These are phyloP conservation scores for Chalcis sispes DNA, from an alignment of 2,888 invertebrate genomes.

Conservation along the genomic window DNA sequence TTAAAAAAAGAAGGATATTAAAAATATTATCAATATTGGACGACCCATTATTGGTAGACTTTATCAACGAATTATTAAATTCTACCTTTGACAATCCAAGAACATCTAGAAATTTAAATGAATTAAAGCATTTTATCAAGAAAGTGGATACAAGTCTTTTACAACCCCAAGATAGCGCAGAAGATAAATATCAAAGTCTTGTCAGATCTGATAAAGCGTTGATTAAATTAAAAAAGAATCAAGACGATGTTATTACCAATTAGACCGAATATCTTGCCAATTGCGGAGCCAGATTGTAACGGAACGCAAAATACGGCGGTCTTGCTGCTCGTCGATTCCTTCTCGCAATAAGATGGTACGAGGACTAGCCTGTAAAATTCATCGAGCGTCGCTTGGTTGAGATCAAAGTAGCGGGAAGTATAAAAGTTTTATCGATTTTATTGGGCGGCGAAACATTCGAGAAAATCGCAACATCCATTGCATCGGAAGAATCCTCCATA, in stretches of 20 bases:
- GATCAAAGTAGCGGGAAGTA: neutral
- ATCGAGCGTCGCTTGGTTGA: conserved; percentile 34
- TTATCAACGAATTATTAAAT: neutral
- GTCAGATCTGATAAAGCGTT: conserved; percentile 5
- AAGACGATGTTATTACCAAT: conserved; percentile 8
- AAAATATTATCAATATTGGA: neutral
- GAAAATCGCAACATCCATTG: conserved; percentile 59
- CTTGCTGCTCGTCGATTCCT: conserved; percentile 59
- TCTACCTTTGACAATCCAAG: neutral
- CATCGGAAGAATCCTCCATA: conserved; percentile 60
- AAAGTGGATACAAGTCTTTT: no score
- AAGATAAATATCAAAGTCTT: no score
- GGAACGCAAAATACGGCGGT: conserved; percentile 10
- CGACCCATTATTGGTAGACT: neutral
- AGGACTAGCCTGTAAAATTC: conserved; percentile 66
- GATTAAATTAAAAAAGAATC: conserved; percentile 45
- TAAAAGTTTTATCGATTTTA: conserved; percentile 60
- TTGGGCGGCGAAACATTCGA: conserved; percentile 58
- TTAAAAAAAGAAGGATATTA: neutral
- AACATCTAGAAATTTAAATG: neutral
- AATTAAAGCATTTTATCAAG: neutral
- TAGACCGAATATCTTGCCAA: conserved; percentile 39
- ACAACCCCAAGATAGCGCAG: no score
- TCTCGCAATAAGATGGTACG: conserved; percentile 64
- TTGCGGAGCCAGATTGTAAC: neutral